Conservation (phyloP, 1,140 invertebrate species). For the Onthophagus taurus region DNA sequence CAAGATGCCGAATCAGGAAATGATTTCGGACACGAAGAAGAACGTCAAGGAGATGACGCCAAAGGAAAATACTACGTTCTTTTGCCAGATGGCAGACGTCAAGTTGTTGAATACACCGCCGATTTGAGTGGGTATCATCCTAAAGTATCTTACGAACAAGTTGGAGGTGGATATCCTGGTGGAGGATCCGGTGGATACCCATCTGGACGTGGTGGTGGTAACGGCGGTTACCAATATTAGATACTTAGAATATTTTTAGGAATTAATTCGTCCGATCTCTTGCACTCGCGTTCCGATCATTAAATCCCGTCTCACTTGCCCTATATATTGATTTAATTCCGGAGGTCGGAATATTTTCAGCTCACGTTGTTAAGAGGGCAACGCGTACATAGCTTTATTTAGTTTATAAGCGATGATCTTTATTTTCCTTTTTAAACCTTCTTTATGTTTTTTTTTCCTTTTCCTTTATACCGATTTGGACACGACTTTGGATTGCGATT, state of each 20-base stretch:
- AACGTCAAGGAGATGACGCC: constrained; percentile 54
- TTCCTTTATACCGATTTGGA: neutral
- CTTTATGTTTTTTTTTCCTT: neutral
- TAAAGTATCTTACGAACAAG: constrained; percentile 60
- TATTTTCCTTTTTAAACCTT: too few species aligned
- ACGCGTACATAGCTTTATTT: too few species aligned
- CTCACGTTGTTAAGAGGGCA: neutral
- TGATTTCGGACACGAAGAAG: constrained; percentile 63
- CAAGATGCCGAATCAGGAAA: constrained; percentile 58
- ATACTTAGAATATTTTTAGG: constrained; percentile 18
- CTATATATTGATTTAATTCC: neutral
- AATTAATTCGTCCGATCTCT: neutral
- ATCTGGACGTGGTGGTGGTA: constrained; percentile 26
- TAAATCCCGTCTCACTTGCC: neutral
- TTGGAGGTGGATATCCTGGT: constrained; percentile 42
- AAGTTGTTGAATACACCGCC: constrained; percentile 68
- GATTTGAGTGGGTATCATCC: constrained; percentile 68
- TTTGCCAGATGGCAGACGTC: constrained; percentile 65
- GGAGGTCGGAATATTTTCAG: neutral
- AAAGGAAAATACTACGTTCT: constrained; percentile 63
- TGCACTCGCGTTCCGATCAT: neutral
- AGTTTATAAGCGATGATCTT: too few species aligned
- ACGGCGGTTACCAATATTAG: constrained; percentile 25
- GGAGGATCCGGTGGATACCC: constrained; percentile 19
- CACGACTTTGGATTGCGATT: neutral